Conservation (phyloP, 2,113 vertebrate genomes). For the Caranx ignobilis region DNA sequence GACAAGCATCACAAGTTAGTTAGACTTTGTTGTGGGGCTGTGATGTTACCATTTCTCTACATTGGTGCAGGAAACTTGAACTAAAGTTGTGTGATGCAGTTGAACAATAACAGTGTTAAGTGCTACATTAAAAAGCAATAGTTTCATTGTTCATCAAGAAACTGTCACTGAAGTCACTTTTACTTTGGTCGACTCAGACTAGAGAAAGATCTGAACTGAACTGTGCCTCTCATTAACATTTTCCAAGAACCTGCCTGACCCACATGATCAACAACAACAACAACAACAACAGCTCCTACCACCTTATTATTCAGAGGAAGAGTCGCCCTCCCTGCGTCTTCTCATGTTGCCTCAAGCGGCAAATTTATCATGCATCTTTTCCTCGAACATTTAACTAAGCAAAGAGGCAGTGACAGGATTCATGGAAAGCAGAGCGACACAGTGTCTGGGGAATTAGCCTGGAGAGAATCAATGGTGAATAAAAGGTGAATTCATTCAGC, state of each 20-base stretch:
- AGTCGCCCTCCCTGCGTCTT: conserved; percentile 5
- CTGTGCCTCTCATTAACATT: background rate
- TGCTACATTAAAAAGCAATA: background rate
- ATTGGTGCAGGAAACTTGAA: background rate
- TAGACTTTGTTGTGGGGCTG: conserved; percentile 43
- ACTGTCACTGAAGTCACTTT: background rate
- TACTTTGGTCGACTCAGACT: background rate
- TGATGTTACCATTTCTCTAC: background rate
- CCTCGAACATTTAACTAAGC: conserved; percentile 23
- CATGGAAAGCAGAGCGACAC: conserved; percentile 16
- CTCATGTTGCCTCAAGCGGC: background rate
- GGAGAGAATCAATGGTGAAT: conserved; percentile 46
- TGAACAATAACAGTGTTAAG: background rate
- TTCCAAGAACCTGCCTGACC: background rate
- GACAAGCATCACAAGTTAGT: background rate
- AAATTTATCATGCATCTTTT: conserved; percentile 13
- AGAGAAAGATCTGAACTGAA: background rate
- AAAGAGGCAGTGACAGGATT: conserved; percentile 33
- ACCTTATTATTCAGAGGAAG: conserved; percentile 21
- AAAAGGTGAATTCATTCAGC: conserved; percentile 46
- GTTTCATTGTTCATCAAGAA: background rate
- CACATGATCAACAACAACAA: conserved; percentile 19
- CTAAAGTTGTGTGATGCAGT: background rate
- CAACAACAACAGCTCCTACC: conserved; percentile 14
- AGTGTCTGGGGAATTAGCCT: conserved; percentile 37